phyloP scores from a whole-genome alignment of 2,113 vertebrate species.

The Corythaeola cristata region DNA sequence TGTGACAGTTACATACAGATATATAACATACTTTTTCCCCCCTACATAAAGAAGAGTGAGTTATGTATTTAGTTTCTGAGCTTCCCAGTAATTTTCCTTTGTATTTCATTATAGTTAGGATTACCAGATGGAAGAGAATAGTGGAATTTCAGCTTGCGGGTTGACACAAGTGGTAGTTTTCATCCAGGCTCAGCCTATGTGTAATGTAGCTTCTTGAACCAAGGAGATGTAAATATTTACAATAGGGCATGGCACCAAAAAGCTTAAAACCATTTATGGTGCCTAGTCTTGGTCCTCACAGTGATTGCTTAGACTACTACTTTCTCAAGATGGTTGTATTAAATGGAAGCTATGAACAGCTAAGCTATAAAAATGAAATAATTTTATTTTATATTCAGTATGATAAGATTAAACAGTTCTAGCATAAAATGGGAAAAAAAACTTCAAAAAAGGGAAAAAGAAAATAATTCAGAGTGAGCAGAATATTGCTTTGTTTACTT shows the following conservation, averaged over 20 bases:
- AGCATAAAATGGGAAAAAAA: not conserved
- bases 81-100: not conserved
- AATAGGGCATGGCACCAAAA: not conserved
- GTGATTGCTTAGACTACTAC: not conserved
- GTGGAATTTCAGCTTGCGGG: not conserved
- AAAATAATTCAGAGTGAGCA: not conserved
- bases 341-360: not conserved
- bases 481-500: not conserved
- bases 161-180: not conserved
- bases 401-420: not conserved
- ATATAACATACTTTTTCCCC: rapidly evolving
- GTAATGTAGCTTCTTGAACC: not conserved
- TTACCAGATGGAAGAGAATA: not conserved
- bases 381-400: not conserved
- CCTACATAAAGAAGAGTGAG: not conserved
- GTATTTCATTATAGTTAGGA: not conserved
- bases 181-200: not conserved
- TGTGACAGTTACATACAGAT: not conserved
- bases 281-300: not conserved
- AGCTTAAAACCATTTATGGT: not conserved
- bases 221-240: not conserved
- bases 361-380: not conserved
- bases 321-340: not conserved
- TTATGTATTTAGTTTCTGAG: not conserved
- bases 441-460: not conserved